A percentile compares a stretch with the other conserved stretches of the same genome.
phyloP scores from a whole-genome alignment of 2,113 vertebrate species.

The Merops nubicus region DNA sequence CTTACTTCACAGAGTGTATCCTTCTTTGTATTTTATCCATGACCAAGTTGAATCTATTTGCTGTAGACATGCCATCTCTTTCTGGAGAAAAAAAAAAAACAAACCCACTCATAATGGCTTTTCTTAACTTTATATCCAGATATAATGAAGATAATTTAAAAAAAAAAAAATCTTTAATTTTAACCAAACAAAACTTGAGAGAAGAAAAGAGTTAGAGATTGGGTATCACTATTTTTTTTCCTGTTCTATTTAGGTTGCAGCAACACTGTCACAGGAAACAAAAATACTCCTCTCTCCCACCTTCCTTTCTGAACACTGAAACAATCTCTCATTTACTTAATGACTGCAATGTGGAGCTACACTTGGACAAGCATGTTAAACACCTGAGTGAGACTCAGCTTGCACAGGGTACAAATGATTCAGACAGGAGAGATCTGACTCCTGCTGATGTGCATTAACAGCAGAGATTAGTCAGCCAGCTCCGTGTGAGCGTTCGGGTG shows the following conservation, averaged over 20 bases:
- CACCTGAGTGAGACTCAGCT: neutral
- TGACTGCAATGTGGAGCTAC: neutral
- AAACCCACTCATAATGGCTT: neutral
- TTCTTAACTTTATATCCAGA: neutral
- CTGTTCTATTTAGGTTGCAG: neutral
- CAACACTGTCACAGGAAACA: neutral
- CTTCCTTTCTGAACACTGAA: neutral
- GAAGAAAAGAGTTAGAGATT: neutral
- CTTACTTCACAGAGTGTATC: neutral
- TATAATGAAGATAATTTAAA: neutral
- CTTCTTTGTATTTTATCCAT: neutral
- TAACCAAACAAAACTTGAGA: neutral
- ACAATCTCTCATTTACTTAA: neutral
- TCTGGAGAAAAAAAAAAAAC: neutral
- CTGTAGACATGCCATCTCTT: neutral
- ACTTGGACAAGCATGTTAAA: neutral
- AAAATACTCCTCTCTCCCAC: neutral
- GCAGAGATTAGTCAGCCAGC: conserved; percentile 42
- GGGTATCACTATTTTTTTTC: neutral
- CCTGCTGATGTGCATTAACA: neutral
- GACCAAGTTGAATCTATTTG: neutral
- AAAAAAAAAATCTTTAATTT: neutral
- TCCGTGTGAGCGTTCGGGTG: neutral
- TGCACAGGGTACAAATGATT: neutral
- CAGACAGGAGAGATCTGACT: neutral